phyloP scores from a whole-genome alignment of 1,140 invertebrate species.

The Saccostrea cuccullata region DNA sequence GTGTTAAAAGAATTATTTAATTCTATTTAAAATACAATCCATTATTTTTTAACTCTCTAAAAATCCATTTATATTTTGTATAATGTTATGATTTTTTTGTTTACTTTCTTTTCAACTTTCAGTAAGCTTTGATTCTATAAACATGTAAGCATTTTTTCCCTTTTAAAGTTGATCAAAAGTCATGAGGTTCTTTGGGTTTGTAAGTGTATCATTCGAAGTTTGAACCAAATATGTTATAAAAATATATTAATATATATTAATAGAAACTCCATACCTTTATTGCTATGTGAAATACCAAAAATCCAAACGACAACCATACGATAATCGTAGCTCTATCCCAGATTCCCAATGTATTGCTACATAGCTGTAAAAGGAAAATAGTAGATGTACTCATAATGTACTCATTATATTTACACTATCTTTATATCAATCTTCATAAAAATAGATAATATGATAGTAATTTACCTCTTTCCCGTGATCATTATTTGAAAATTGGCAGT shows the following conservation, averaged over 20 bases:
- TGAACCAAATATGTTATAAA: neutral
- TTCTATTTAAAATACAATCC: too few relatives aligned
- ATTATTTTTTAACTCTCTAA: too few relatives aligned
- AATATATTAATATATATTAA: neutral
- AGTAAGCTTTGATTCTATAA: too few relatives aligned
- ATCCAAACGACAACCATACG: neutral
- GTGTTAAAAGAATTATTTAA: neutral
- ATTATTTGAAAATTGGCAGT: constrained; percentile 4
- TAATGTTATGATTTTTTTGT: too few relatives aligned
- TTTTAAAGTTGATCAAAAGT: neutral
- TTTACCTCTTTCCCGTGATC: neutral
- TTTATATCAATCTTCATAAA: neutral
- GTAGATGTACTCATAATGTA: neutral
- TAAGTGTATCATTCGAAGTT: neutral
- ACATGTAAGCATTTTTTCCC: too few relatives aligned
- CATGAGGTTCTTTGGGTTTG: neutral
- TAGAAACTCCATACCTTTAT: neutral
- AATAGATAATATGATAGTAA: neutral
- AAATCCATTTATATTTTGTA: too few relatives aligned
- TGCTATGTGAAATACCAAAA: neutral
- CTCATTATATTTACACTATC: neutral
- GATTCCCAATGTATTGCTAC: neutral
- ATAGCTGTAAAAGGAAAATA: neutral
- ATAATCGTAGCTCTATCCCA: neutral
- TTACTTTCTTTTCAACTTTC: too few relatives aligned